Evolutionary conservation across 2,797 vertebrate species (phyloP), one percentile per base, ranked within the genome.

Genomic region (Oreonectes daqikongensis): DNA sequence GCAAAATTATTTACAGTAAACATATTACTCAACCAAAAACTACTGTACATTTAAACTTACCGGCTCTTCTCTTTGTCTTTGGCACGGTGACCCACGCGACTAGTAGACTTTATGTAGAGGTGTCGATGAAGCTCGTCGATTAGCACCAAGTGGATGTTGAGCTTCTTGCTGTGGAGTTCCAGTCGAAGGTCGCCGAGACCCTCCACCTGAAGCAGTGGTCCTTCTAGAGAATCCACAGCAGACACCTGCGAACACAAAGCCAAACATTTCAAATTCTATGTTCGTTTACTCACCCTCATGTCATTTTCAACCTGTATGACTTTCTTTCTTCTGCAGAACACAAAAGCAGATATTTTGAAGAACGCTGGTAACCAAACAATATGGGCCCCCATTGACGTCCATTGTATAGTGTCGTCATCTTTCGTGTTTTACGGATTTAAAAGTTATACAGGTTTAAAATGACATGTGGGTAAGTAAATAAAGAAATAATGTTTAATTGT

Each of bases 141-240:
- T 55, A 99, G 94, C 17, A 98, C 96, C 12, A 95, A 83, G 85
- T 99, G 97, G 86, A 99, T 94, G 90, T 98, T 99, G 91, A 99
- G 95, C 90, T 99, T 99, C 91, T 95, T 98, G 84, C 95, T 98
- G 88, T 99, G 95, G 48, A 99, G 95, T 88, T 99, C 97, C 88
- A 99, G 85, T 0, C 97, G 93, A 72, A 99, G 92, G 83, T 99
- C 97, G 1, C 96, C 94, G n/a, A 99, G 90, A 1, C 97, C 97
- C 69, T 99, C 97, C 81, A 99, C 97, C 84, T 99, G 97, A 63
- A 96, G 92, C 69, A 99, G 87, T 5, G 94, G 94, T 1, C 97
- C 96, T 78, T 98, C 96, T 88, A 99, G 81, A 42, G 97, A 97
- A 48, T 94, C 92, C 53, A 99, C 97, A 0, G 97, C 96, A 0